Conservation (phyloP, 1,140 invertebrate genomes). For the Heliothis virescens region DNA sequence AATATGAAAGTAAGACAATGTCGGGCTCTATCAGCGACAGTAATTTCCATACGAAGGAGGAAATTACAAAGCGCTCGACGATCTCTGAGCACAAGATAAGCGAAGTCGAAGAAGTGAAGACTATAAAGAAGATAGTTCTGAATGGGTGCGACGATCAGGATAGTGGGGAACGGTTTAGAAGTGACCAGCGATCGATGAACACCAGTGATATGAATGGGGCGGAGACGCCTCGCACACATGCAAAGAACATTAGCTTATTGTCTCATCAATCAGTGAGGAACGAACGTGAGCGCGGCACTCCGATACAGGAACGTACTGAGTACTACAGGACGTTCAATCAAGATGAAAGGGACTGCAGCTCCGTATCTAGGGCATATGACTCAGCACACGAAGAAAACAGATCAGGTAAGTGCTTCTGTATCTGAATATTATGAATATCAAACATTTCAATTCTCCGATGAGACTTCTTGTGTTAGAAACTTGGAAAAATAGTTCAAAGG, state of each 20-base stretch:
- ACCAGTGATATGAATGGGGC: slow-evolving; percentile 3
- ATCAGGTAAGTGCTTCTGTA: slow-evolving; percentile 55
- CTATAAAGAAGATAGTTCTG: slow-evolving; percentile 81
- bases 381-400: slow-evolving; percentile 50
- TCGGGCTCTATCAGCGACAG: slow-evolving; percentile 73
- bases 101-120: slow-evolving; percentile 83
- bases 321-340: slow-evolving; percentile 55
- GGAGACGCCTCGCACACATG: slow-evolving; percentile 10
- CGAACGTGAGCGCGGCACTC: slow-evolving; percentile 48
- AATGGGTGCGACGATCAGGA: slow-evolving; percentile 68
- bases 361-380: slow-evolving; percentile 48
- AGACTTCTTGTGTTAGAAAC: neutral
- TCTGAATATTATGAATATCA: neutral
- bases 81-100: slow-evolving; percentile 81
- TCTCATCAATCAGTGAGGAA: slow-evolving; percentile 46
- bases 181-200: neutral
- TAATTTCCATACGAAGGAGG: slow-evolving; percentile 69
- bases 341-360: slow-evolving; percentile 45
- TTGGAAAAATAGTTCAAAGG: neutral
- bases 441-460: neutral
- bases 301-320: slow-evolving; percentile 51
- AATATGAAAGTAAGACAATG: slow-evolving; percentile 59
- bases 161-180: slow-evolving; percentile 28
- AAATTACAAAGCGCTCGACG: slow-evolving; percentile 72
- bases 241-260: slow-evolving; percentile 27